Evolutionary conservation across 2,113 vertebrate species (phyloP), one percentile per base, ranked within the genome.

Genomic region (Oreochromis spilurus): DNA sequence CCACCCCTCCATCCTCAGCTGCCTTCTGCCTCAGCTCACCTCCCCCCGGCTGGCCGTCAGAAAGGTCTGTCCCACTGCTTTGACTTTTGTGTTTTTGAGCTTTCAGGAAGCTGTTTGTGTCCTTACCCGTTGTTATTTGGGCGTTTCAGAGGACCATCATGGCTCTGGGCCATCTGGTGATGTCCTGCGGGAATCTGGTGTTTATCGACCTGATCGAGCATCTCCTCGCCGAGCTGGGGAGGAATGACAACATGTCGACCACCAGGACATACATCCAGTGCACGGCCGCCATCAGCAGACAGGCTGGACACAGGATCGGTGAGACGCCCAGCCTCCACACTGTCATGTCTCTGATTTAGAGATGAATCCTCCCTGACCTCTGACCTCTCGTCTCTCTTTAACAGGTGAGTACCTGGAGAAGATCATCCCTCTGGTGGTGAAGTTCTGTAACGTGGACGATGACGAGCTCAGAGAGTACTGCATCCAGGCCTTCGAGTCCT

Each of bases 401-500:
- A 21, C 88, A 99, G 98, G 98, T 24, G 98, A 99, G 95, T 99
- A 99, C 91, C 96, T 99, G 79, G 99, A 99, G 95, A 99, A 99
- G 96, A 99, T 99, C 93, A 99, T 99, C 93, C 99, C 99, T 67
- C 97, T 99, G 94, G 99, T 99, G 82, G 99, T 99, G 93, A 99
- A 99, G 96, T 99, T 99, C 95, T 99, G 98, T 95, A 99, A 99
- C 83, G 95, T 99, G 70, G 99, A 99, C 83, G 99, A 99, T 55
- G 98, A 99, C 81, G 98, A 99, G 89, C 96, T 99, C 87, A 93
- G 99, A 94, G 99, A 99, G 83, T 99, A 99, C 93, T 99, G 99
- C 96, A 99, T 99, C 96, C 99, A 99, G 97, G 98, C 99, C 60
- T 99, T 99, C 81, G 99, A 99, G 94, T 99, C 99, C 62, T 99